Evolutionary conservation across 2,888 invertebrate genomes (phyloP).

Genomic region (Tanytarsus gracilentus): DNA sequence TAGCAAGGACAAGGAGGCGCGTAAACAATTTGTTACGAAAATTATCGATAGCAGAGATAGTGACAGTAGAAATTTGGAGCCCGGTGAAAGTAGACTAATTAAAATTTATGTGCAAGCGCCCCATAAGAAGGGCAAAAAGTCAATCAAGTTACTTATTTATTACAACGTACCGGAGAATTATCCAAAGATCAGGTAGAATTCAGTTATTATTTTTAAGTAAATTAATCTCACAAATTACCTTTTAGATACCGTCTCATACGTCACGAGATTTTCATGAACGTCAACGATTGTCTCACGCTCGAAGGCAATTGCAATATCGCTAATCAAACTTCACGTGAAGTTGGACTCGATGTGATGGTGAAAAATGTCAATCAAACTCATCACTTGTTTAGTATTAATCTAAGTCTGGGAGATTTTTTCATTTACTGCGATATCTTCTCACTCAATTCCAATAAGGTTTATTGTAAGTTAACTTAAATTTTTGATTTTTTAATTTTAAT

Average conservation of each 20-base stretch:
- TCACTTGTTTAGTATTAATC: slow-evolving; percentile 41
- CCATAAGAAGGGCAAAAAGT: slow-evolving; percentile 52
- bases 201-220: slow-evolving; percentile 6
- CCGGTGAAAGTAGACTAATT: slow-evolving; percentile 38
- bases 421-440: slow-evolving; percentile 39
- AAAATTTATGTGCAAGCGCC: slow-evolving; percentile 62
- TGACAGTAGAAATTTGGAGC: slow-evolving; percentile 34
- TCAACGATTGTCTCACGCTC: slow-evolving; percentile 52
- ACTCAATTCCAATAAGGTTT: slow-evolving; percentile 35
- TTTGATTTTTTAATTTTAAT: neutral
- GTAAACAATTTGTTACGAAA: slow-evolving; percentile 41
- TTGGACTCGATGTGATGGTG: slow-evolving; percentile 58
- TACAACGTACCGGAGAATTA: slow-evolving; percentile 48
- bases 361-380: slow-evolving; percentile 61
- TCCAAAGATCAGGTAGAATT: slow-evolving; percentile 40
- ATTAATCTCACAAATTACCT: neutral
- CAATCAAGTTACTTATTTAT: slow-evolving; percentile 62
- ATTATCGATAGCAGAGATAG: slow-evolving; percentile 34
- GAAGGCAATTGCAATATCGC: slow-evolving; percentile 46
- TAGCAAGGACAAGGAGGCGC: slow-evolving; percentile 42
- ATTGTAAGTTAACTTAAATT: slow-evolving; percentile 35
- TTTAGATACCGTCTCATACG: slow-evolving; percentile 53
- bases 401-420: slow-evolving; percentile 38
- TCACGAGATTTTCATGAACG: slow-evolving; percentile 54
- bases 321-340: slow-evolving; percentile 46